Evolutionary conservation across 1,140 invertebrate species (phyloP).

Genomic region (Laupala kohalensis): DNA sequence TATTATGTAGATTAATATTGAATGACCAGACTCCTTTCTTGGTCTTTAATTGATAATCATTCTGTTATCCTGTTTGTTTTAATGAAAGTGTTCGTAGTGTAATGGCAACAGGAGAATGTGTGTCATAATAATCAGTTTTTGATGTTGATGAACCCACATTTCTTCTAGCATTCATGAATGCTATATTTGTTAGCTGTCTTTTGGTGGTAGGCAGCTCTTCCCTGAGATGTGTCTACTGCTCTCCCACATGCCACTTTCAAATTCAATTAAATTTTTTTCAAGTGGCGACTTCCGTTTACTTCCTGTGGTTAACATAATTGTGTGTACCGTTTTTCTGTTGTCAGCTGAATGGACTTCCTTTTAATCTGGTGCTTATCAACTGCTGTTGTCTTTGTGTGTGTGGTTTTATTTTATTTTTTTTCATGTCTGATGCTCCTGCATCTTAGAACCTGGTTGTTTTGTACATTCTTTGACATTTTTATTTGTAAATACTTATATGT

Average conservation of each 20-base stretch:
- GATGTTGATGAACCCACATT: background rate
- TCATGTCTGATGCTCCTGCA: background rate
- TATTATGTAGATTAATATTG: background rate
- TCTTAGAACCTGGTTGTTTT: too few species aligned
- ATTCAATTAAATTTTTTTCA: background rate
- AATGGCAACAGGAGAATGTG: background rate
- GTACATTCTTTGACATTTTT: too few species aligned
- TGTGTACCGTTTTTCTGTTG: too few species aligned
- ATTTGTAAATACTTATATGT: too few species aligned
- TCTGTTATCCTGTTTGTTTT: background rate
- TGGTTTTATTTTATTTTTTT: background rate
- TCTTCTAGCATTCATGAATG: background rate
- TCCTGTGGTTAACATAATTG: too few species aligned
- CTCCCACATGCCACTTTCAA: background rate
- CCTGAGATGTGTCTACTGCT: background rate
- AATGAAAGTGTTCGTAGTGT: background rate
- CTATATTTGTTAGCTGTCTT: background rate
- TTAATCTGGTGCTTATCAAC: background rate
- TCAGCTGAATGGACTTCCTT: too few species aligned
- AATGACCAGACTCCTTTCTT: background rate
- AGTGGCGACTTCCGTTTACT: too few species aligned
- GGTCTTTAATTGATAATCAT: background rate
- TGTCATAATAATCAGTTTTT: background rate
- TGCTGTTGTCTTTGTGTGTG: background rate
- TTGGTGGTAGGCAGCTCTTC: background rate